phyloP scores from a whole-genome alignment of 2,113 vertebrate genomes.

The Salvelinus fontinalis region DNA sequence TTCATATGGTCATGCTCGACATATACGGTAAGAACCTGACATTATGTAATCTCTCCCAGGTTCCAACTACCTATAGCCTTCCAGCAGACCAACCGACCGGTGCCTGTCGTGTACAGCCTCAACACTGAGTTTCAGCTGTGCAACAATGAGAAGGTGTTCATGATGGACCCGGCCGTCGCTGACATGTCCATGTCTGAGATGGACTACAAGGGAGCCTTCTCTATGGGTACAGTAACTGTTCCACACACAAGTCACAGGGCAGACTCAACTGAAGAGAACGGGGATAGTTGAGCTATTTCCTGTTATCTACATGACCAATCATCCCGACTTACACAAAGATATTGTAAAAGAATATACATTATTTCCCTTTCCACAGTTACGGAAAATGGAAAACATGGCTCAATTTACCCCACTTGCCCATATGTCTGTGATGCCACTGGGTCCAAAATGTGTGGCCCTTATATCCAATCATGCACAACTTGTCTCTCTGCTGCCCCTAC shows the following conservation, averaged over 20 bases:
- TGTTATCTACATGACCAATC: neutral
- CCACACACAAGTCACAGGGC: neutral
- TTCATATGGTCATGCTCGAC: no score
- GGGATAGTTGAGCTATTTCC: no score
- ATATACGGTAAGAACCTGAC: no score
- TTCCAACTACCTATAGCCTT: conserved; percentile 96
- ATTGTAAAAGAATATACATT: no score
- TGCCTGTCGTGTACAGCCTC: conserved; percentile 93
- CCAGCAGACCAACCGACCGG: conserved; percentile 97
- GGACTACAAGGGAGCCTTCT: conserved; percentile 99
- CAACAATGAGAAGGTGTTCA: conserved; percentile 96
- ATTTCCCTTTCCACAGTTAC: no score
- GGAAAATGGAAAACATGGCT: no score
- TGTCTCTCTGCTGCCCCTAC: no score
- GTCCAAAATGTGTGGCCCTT: no score
- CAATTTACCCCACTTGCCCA: no score
- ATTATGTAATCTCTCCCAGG: conserved; percentile 53
- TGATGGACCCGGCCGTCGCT: conserved; percentile 86
- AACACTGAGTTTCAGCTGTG: conserved; percentile 98
- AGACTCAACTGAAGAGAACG: no score
- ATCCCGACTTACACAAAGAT: neutral
- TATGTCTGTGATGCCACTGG: no score
- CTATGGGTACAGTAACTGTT: conserved; percentile 81
- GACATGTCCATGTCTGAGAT: conserved; percentile 93
- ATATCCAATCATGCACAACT: neutral